These are phyloP conservation scores for Semnopithecus entellus DNA, from an alignment of 2,113 vertebrate genomes.

Conservation along the genomic window DNA sequence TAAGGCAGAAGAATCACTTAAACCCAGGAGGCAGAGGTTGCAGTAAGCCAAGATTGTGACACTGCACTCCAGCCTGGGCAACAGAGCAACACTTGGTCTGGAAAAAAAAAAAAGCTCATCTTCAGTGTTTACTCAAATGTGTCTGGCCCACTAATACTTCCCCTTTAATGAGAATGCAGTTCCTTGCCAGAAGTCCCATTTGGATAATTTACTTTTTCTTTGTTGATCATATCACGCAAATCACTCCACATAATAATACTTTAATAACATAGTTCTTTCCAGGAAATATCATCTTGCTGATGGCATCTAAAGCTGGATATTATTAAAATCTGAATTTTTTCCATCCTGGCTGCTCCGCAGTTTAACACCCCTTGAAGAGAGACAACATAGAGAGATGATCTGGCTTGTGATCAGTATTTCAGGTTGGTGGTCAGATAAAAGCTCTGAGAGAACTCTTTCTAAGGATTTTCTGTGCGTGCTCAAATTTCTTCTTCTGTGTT, in stretches of 20 bases:
- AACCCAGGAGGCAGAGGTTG: no score
- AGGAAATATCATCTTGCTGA: slow-evolving; percentile 54
- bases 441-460: slow-evolving; percentile 41
- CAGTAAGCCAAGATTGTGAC: no score
- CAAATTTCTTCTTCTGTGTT: slow-evolving; percentile 52
- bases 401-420: slow-evolving; percentile 34
- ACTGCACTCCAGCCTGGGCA: no score
- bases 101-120: background rate
- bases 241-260: slow-evolving; percentile 69
- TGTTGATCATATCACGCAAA: slow-evolving; percentile 61
- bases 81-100: no score
- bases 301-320: slow-evolving; percentile 32
- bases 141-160: background rate
- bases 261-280: slow-evolving; percentile 59
- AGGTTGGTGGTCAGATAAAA: slow-evolving; percentile 56
- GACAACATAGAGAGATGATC: background rate
- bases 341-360: background rate
- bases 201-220: slow-evolving; percentile 70
- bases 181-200: slow-evolving; percentile 67
- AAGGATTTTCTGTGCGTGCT: slow-evolving; percentile 30
- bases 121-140: slow-evolving; percentile 38
- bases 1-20: no score
- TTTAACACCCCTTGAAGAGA: slow-evolving; percentile 51
- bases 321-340: slow-evolving; percentile 61
- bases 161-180: slow-evolving; percentile 14